Conservation (phyloP, 2,888 invertebrate species). For the Hydroisotoma schaefferi region DNA sequence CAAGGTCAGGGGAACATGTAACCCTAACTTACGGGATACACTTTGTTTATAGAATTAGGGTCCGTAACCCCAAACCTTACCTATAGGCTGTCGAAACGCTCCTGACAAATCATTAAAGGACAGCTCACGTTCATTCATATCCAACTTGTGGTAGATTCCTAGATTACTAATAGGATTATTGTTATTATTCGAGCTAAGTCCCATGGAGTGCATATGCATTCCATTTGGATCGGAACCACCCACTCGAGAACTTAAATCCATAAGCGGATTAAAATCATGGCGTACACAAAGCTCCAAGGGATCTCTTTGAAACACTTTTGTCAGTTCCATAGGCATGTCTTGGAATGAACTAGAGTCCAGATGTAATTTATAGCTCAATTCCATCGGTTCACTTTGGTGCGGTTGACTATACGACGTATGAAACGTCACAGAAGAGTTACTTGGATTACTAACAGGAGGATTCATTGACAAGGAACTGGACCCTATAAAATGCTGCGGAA, state of each 20-base stretch:
- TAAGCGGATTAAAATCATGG: conserved; percentile 22
- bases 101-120: conserved; percentile 41
- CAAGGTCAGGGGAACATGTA: no score
- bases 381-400: conserved; percentile 46
- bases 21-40: no score
- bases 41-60: not conserved
- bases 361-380: conserved; percentile 43
- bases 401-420: conserved; percentile 3
- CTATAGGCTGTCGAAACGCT: conserved; percentile 45
- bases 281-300: conserved; percentile 44
- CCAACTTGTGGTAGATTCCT: conserved; percentile 39
- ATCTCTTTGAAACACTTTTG: conserved; percentile 45
- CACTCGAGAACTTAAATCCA: conserved; percentile 44
- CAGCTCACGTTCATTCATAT: conserved; percentile 41
- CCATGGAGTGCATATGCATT: conserved; percentile 14
- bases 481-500: no score
- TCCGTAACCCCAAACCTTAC: conserved; percentile 18
- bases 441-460: not conserved
- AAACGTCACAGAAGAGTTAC: no score
- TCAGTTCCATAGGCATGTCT: conserved; percentile 48
- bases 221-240: conserved; percentile 24
- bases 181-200: conserved; percentile 6
- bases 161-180: conserved; percentile 10
- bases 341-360: conserved; percentile 37
- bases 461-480: no score